Conservation (phyloP, 2,113 vertebrate species). For the Engraulis encrasicolus region DNA sequence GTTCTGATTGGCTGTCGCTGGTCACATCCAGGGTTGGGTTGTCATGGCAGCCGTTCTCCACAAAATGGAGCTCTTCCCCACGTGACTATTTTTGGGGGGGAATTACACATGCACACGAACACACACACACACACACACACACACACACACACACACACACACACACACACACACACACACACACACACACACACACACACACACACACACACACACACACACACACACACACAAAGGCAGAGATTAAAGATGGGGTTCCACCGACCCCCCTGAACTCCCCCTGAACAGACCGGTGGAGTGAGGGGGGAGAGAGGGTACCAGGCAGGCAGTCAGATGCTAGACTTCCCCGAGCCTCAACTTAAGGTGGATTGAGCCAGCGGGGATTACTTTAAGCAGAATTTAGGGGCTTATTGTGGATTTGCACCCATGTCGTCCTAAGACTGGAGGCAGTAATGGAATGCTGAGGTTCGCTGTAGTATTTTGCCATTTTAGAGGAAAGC, state of each 20-base stretch:
- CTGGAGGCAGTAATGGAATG: neutral
- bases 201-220: neutral
- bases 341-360: neutral
- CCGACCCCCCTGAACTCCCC: no score
- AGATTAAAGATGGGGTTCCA: constrained; percentile 7
- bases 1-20: constrained; percentile 88
- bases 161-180: neutral
- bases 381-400: constrained; percentile 18
- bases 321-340: neutral
- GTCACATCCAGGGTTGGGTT: constrained; percentile 97
- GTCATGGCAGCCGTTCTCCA: constrained; percentile 97
- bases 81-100: constrained; percentile 78
- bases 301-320: neutral
- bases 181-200: constrained; percentile 22
- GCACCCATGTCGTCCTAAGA: neutral
- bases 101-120: no score
- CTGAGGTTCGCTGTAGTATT: neutral
- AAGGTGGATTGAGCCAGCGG: neutral
- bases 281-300: neutral
- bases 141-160: neutral
- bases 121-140: neutral
- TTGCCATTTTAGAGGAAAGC: neutral
- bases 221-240: neutral
- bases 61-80: constrained; percentile 91
- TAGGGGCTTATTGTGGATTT: neutral